Base-by-base conservation (phyloP, 2,888 invertebrate genomes). In the Cheiracanthium punctorium region DNA sequence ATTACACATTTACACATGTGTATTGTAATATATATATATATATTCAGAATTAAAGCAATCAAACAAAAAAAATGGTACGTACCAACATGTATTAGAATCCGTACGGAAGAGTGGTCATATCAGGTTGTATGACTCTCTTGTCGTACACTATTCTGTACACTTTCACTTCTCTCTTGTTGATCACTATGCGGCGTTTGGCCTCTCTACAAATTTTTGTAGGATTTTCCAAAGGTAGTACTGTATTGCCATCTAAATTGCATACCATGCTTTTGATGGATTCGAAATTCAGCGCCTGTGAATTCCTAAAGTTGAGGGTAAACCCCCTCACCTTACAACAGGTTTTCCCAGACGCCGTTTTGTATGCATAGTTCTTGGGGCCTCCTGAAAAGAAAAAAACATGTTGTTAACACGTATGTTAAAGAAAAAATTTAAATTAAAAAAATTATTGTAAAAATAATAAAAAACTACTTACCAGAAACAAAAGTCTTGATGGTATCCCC, bases 401-500 rank as follows among this genome's bases (percentile, higher is more conserved):
- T 37, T 10, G 10, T 7, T 37, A 10, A 37, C 37, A 37, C 4
- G 10, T 37, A 37, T 10, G 37, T 7, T 10, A 37, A 58, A 24
- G 58, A 12, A 58, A 24, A 4, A 5, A 24, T 58, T 58, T 37
- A 7, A 7, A 7, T 37, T 37, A 37, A 37, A 10, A 37, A 37
- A 4, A 37, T 37, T 7, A 37, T 37, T 7, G 10, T 37, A 58
- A 24, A 58, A 58, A 37, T 7, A 24, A 58, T 58, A 58, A 24
- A 24, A 24, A 24, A 58, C 24, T 24, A 1, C 28, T 73, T 48
- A 73, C 72, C 72, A 24, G 72, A 73, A 14, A 73, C 72, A n/a
- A 73, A 73, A 4, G 37, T 70, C 24, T 37, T 48, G n/a, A 73
- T 73, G 1, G 29, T 73, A 8, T 73, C 29, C 1, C 72, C 72